These are phyloP conservation scores for Phalera bucephala DNA, from an alignment of 2,888 invertebrate species.

Conservation along the genomic window DNA sequence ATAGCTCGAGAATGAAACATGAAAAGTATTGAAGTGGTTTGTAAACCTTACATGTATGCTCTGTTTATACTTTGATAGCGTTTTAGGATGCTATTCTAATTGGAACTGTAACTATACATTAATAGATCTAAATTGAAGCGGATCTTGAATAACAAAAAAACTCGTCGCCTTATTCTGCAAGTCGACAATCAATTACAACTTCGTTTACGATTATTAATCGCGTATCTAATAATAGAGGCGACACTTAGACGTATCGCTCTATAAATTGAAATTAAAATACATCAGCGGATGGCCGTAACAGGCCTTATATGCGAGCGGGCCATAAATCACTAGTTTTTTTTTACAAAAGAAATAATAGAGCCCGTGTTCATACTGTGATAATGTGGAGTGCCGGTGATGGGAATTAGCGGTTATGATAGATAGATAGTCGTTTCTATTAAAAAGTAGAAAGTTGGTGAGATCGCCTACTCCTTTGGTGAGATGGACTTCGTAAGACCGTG, in stretches of 20 bases:
- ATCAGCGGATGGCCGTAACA: slow-evolving; percentile 52
- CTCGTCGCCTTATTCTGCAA: slow-evolving; percentile 3
- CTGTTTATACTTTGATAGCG: no score
- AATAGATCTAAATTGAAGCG: no score
- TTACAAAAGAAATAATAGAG: slow-evolving; percentile 70
- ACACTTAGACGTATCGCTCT: slow-evolving; percentile 54
- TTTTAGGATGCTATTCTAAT: no score
- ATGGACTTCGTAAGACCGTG: no score
- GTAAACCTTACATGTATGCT: no score
- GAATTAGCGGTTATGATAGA: slow-evolving; percentile 11
- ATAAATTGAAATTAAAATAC: slow-evolving; percentile 82
- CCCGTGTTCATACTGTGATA: slow-evolving; percentile 43
- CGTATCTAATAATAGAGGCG: slow-evolving; percentile 55
- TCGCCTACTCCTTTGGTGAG: no score
- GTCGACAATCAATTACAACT: slow-evolving; percentile 43
- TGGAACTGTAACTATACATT: no score
- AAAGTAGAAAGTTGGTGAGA: no score
- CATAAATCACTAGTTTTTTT: slow-evolving; percentile 70
- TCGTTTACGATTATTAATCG: slow-evolving; percentile 60
- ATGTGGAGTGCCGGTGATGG: slow-evolving; percentile 42
- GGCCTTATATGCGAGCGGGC: slow-evolving; percentile 60
- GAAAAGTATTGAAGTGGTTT: no score
- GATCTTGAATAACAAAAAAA: no score
- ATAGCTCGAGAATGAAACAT: no score
- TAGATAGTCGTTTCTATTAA: no score